Base-by-base conservation (phyloP, 2,888 invertebrate species). In the Synergus itoensis region DNA sequence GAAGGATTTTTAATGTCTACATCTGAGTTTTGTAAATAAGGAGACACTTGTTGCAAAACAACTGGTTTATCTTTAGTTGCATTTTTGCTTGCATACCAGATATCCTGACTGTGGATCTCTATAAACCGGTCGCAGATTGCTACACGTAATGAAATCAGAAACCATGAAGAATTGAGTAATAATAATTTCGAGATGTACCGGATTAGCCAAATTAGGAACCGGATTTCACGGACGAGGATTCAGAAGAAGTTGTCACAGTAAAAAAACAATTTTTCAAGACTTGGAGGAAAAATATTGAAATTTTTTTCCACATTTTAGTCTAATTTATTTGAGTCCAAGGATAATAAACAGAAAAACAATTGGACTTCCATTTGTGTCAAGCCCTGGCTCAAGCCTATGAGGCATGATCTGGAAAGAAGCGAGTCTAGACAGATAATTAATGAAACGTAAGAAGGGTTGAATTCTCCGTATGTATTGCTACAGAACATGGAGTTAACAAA, bases 91-190 rank as follows among this genome's bases (percentile, higher is more conserved):
- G 11, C 60, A 60, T 45, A 45, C 45, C 45, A 12, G 12, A 11
- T 45, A 11, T 45, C 12, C 45, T 11, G 45, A 12, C 7, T 14
- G 14, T 45, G 45, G 45, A 45, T 45, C 14, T 45, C 3, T 45
- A 14, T 14, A 45, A 60, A 60, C 60, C 60, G 60, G 60, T 60
- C 21, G 21, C 60, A 60, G 8, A n/a, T n/a, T 53, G 53, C 53
- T 53, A 7, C 16, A 53, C 53, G n/a, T 53, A n/a, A 60, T 21
- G 5, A 21, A 60, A 60, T 60, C 60, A 21, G 21, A 60, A 21
- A 60, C 60, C 60, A 12, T 60, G 60, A 60, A 60, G 60, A 60
- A 60, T 60, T 60, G 4, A 60, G 60, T 21, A 60, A 60, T 60
- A 18, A 60, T 60, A 60, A 60, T 60, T 11, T 21, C 11, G 4